Conservation (phyloP, 1,140 invertebrate species). For the Whitmania pigra region DNA sequence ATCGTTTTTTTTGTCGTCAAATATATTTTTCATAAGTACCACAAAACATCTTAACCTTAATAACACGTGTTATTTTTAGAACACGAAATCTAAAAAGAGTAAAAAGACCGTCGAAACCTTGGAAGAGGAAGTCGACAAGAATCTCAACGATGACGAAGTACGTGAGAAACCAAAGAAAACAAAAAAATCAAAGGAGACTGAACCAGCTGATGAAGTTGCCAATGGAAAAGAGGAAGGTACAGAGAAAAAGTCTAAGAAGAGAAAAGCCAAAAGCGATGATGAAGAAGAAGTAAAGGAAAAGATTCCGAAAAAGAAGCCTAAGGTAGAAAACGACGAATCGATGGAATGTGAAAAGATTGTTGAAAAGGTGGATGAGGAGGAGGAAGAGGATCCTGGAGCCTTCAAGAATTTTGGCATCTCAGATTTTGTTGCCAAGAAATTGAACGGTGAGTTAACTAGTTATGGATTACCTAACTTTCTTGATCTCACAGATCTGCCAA, state of each 20-base stretch:
- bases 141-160: neutral
- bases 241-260: neutral
- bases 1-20: no score
- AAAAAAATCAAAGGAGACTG: conserved; percentile 1
- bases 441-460: neutral
- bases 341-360: conserved; percentile 4
- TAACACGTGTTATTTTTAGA: neutral
- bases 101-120: neutral
- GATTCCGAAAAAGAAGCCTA: neutral
- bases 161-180: neutral
- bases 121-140: neutral
- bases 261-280: neutral
- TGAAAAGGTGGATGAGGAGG: neutral
- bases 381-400: neutral
- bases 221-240: neutral
- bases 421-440: conserved; percentile 4
- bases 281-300: conserved; percentile 8
- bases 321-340: conserved; percentile 6
- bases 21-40: no score
- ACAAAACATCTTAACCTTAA: no score
- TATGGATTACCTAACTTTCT: neutral
- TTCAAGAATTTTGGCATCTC: neutral
- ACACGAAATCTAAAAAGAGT: neutral
- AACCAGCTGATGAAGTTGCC: neutral
- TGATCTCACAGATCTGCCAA: neutral